Conservation (phyloP, 2,797 vertebrate genomes). For the Pteropus rufus region DNA sequence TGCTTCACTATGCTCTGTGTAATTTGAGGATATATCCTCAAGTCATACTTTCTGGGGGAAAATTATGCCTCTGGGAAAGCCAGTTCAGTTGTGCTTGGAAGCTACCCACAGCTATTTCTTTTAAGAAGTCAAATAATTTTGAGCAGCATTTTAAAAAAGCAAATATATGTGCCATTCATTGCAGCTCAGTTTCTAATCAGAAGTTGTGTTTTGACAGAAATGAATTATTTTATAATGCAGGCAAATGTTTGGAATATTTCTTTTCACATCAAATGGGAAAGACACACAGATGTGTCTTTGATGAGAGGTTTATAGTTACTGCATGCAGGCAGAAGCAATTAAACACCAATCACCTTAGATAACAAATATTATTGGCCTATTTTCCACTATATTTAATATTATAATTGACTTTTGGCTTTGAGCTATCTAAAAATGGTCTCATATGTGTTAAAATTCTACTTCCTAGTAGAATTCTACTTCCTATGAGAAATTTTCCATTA, state of each 20-base stretch:
- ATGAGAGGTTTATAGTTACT: background rate
- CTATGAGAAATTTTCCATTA: slow-evolving; percentile 17
- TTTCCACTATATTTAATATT: slow-evolving; percentile 27
- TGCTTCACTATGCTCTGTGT: background rate
- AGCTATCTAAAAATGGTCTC: background rate
- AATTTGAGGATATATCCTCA: background rate
- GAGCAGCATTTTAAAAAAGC: background rate
- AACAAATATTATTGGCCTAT: background rate
- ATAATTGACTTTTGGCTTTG: background rate
- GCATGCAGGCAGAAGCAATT: background rate
- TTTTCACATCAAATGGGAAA: background rate
- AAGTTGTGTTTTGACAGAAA: slow-evolving; percentile 35
- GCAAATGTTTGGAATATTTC: background rate
- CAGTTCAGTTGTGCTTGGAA: background rate
- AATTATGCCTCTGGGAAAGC: slow-evolving; percentile 15
- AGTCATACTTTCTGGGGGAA: background rate
- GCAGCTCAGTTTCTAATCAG: background rate
- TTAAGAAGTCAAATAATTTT: slow-evolving; percentile 14
- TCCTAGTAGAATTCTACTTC: slow-evolving; percentile 1
- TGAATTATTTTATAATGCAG: slow-evolving; percentile 1
- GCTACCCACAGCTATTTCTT: background rate
- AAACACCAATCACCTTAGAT: background rate
- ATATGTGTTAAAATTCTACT: slow-evolving; percentile 20
- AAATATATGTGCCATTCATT: background rate
- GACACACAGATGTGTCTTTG: background rate